phyloP scores from a whole-genome alignment of 1,140 invertebrate species.

The Leptoteleia sp. region DNA sequence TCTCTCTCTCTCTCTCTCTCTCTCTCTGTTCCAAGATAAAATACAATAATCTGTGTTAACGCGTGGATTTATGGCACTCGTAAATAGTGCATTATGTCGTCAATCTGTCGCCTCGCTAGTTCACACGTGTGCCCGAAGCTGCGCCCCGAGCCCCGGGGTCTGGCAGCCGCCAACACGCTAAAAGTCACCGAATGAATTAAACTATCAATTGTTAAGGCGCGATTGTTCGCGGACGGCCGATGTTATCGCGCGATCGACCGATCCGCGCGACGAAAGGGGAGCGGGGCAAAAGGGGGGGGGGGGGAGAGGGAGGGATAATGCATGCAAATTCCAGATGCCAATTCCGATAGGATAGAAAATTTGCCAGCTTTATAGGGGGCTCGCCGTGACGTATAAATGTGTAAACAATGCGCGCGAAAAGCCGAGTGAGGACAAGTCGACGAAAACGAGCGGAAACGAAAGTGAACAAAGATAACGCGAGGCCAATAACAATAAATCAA shows the following conservation, averaged over 20 bases:
- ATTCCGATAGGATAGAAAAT: no score
- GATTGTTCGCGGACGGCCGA: slow-evolving; percentile 17
- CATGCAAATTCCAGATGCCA: neutral
- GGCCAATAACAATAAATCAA: no score
- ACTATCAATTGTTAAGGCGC: slow-evolving; percentile 40
- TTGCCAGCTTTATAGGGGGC: no score
- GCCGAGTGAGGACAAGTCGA: no score
- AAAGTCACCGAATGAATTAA: slow-evolving; percentile 36
- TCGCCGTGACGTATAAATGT: no score
- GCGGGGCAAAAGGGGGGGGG: no score
- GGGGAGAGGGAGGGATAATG: neutral
- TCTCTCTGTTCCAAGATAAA: slow-evolving; percentile 56
- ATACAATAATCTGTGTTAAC: slow-evolving; percentile 63
- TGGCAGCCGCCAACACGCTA: slow-evolving; percentile 11
- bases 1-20: no score
- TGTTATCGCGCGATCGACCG: slow-evolving; percentile 15
- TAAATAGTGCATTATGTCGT: slow-evolving; percentile 64
- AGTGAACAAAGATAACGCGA: no score
- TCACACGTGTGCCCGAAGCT: slow-evolving; percentile 77
- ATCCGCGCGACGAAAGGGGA: neutral
- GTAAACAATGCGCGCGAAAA: no score
- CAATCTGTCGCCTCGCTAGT: slow-evolving; percentile 41
- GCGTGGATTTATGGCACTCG: slow-evolving; percentile 57
- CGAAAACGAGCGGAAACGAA: no score
- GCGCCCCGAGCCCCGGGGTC: no score